Percentiles rank a stretch among this genome's conserved stretches.
phyloP scores from a whole-genome alignment of 2,888 invertebrate genomes.

The Hypselothyrea guttata region DNA sequence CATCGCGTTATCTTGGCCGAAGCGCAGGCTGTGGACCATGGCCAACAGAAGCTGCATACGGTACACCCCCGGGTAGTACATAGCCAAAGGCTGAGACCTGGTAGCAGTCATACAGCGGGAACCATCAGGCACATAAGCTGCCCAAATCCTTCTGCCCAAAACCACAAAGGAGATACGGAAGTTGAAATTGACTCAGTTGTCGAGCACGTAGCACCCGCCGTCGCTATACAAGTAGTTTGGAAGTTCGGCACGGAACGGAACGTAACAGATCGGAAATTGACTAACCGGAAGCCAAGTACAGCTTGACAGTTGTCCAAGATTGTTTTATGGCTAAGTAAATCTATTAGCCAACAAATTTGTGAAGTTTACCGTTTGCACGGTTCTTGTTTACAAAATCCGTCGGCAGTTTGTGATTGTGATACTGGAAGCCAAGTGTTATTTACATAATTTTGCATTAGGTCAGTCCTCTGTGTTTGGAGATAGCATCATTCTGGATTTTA shows the following conservation, averaged over 20 bases:
- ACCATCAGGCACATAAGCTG: constrained; percentile 82
- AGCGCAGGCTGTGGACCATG: constrained; percentile 65
- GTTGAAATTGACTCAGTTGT: constrained; percentile 77
- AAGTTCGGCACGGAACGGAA: constrained; percentile 72
- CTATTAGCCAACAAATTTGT: constrained; percentile 29
- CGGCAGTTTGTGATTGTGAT: constrained; percentile 46
- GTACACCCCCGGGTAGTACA: constrained; percentile 83
- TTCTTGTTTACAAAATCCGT: constrained; percentile 48
- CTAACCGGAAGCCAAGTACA: constrained; percentile 71
- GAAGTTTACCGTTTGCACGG: constrained; percentile 29
- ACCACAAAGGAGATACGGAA: constrained; percentile 80
- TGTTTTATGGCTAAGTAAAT: constrained; percentile 28
- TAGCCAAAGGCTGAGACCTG: constrained; percentile 83
- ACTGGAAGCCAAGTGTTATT: constrained; percentile 29
- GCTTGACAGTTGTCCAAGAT: constrained; percentile 42
- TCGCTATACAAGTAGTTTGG: constrained; percentile 47
- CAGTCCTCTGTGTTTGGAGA: constrained; percentile 23
- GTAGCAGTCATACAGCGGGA: constrained; percentile 80
- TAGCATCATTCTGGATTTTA: constrained; percentile 81
- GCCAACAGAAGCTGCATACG: constrained; percentile 81
- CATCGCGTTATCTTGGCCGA: constrained; percentile 67
- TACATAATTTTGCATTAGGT: constrained; percentile 61
- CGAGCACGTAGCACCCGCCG: constrained; percentile 57
- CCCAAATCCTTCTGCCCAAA: constrained; percentile 78
- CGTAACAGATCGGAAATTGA: constrained; percentile 75